phyloP scores from a whole-genome alignment of 2,113 vertebrate species.

The Alouatta palliata region DNA sequence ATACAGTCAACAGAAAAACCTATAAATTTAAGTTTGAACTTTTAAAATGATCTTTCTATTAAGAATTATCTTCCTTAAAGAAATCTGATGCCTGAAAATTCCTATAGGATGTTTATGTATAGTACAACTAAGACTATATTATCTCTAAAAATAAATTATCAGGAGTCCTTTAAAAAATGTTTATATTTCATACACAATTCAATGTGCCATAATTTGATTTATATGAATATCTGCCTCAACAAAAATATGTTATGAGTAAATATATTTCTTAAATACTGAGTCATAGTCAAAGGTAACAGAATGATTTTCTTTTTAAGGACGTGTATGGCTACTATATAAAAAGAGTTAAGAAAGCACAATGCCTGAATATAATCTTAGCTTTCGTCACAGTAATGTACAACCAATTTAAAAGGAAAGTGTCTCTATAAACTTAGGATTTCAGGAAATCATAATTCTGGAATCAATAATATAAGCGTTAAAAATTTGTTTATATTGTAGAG shows the following conservation, averaged over 20 bases:
- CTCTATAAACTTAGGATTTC: conserved; percentile 33
- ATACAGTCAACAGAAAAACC: conserved; percentile 36
- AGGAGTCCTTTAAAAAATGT: not conserved
- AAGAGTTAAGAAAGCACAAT: not conserved
- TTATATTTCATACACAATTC: conserved; percentile 24
- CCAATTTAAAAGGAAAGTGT: conserved; percentile 38
- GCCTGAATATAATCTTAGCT: conserved; percentile 14
- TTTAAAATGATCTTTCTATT: conserved; percentile 4
- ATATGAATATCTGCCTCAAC: not conserved
- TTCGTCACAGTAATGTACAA: conserved; percentile 14
- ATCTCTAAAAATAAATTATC: conserved; percentile 36
- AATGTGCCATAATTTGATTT: conserved; percentile 31
- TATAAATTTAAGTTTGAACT: conserved; percentile 40
- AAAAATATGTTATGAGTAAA: conserved; percentile 43
- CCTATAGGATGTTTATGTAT: not conserved
- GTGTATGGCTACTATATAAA: not conserved
- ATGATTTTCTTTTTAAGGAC: conserved; percentile 31
- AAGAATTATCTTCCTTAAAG: not conserved
- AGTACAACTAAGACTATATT: not conserved
- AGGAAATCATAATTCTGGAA: conserved; percentile 47
- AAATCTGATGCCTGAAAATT: not conserved
- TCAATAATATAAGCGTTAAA: conserved; percentile 13
- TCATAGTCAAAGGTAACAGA: not conserved
- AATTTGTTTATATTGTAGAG: conserved; percentile 22
- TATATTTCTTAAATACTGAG: conserved; percentile 41